These are phyloP conservation scores for Karalla daura DNA, from an alignment of 2,797 vertebrate genomes.

Conservation along the genomic window DNA sequence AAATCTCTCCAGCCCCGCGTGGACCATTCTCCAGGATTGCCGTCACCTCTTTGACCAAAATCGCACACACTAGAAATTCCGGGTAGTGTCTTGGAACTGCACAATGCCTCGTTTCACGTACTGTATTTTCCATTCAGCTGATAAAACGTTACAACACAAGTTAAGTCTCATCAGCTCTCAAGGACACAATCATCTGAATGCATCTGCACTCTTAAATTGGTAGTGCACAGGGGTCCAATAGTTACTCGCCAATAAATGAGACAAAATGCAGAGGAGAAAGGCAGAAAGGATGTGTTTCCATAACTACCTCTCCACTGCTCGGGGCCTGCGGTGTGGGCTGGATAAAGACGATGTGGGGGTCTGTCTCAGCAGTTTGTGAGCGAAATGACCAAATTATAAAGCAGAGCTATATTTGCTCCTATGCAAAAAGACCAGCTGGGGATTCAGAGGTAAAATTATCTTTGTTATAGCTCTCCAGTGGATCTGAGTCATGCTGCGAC, in stretches of 20 bases:
- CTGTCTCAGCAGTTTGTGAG: not conserved
- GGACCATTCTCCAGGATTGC: not conserved
- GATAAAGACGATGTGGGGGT: not conserved
- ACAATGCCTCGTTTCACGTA: not conserved
- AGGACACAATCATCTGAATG: constrained; percentile 23
- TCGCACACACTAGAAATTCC: not conserved
- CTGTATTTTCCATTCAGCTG: not conserved
- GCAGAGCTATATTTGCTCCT: not conserved
- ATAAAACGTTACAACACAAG: constrained; percentile 19
- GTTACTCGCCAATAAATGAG: not conserved
- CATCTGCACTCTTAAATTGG: constrained; percentile 6
- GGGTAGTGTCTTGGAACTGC: not conserved
- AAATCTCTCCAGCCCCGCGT: not conserved
- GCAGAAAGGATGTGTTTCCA: not conserved
- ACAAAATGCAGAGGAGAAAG: not conserved
- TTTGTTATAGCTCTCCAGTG: constrained; percentile 3
- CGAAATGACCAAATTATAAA: not conserved
- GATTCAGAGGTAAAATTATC: not conserved
- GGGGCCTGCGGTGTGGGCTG: not conserved
- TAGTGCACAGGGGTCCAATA: not conserved
- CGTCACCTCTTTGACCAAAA: constrained; percentile 9
- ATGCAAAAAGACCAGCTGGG: not conserved
- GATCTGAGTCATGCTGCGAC: constrained; percentile 8
- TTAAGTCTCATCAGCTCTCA: constrained; percentile 22
- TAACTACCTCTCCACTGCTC: not conserved